These are phyloP conservation scores for Dimorphilus gyrociliatus DNA, from an alignment of 2,888 invertebrate species.

Conservation along the genomic window DNA sequence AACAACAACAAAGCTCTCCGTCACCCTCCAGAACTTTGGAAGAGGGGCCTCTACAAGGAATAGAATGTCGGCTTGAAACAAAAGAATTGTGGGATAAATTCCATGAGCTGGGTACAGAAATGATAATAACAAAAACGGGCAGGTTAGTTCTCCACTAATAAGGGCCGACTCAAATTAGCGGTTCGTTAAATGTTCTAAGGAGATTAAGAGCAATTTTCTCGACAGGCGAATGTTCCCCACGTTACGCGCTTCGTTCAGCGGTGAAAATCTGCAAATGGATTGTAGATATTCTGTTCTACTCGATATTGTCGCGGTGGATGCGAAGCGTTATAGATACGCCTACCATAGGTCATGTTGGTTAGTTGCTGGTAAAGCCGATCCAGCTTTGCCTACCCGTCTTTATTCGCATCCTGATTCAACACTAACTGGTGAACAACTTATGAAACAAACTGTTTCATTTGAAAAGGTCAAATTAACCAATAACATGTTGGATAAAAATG, in stretches of 20 bases:
- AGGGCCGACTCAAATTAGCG: too few relatives aligned
- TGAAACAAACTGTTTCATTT: conserved; percentile 90
- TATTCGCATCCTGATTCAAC: conserved; percentile 94
- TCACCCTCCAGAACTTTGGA: too few relatives aligned
- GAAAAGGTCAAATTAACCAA: conserved; percentile 97
- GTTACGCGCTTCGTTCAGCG: conserved; percentile 67
- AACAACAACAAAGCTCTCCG: too few relatives aligned
- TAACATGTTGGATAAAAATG: conserved; percentile 60
- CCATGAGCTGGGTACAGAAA: conserved; percentile 67
- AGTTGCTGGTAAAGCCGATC: conserved; percentile 90
- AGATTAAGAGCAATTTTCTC: too few relatives aligned
- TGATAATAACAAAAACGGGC: conserved; percentile 96
- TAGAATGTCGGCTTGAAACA: conserved; percentile 80
- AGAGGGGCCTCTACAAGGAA: too few relatives aligned
- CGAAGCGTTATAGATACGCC: conserved; percentile 77
- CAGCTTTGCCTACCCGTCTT: conserved; percentile 71
- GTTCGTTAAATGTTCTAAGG: too few relatives aligned
- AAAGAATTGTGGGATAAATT: conserved; percentile 97
- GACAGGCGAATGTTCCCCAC: conserved; percentile 94
- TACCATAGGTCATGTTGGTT: conserved; percentile 96
- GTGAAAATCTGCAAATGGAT: conserved; percentile 49
- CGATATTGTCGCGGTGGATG: conserved; percentile 92
- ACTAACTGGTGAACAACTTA: conserved; percentile 79
- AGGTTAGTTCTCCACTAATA: too few relatives aligned
- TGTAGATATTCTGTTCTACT: conserved; percentile 65